phyloP scores from a whole-genome alignment of 2,113 vertebrate genomes.

The Sorex fumeus region DNA sequence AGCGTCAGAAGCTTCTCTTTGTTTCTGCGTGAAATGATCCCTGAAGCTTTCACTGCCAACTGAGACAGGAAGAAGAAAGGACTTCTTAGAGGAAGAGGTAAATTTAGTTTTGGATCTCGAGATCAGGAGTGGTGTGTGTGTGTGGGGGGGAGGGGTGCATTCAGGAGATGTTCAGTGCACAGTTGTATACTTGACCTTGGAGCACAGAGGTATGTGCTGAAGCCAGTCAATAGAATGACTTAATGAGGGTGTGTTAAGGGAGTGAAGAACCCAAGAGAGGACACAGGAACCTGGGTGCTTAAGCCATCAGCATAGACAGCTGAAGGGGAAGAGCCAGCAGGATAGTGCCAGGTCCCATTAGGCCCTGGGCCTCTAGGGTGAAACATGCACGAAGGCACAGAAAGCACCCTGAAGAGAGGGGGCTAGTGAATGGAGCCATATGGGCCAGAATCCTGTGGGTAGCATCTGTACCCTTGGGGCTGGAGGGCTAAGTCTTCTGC shows the following conservation, averaged over 20 bases:
- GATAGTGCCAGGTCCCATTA: not conserved
- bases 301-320: not conserved
- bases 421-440: not conserved
- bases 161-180: not conserved
- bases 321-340: not conserved
- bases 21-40: conserved; percentile 9
- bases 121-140: not conserved
- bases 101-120: conserved; percentile 32
- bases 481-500: conserved; percentile 7
- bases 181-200: not conserved
- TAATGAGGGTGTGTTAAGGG: not conserved
- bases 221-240: not conserved
- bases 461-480: not conserved
- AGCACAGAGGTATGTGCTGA: conserved; percentile 22
- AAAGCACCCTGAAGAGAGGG: not conserved
- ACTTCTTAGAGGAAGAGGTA: not conserved
- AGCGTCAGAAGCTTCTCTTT: conserved; percentile 12
- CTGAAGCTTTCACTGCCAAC: not conserved
- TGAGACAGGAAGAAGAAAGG: not conserved
- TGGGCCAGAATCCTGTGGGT: not conserved
- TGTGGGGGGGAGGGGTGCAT: not conserved
- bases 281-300: not conserved
- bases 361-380: not conserved
- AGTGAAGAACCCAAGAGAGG: not conserved
- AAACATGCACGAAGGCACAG: not conserved